phyloP scores from a whole-genome alignment of 2,888 invertebrate genomes.

The Brachycybe producta region DNA sequence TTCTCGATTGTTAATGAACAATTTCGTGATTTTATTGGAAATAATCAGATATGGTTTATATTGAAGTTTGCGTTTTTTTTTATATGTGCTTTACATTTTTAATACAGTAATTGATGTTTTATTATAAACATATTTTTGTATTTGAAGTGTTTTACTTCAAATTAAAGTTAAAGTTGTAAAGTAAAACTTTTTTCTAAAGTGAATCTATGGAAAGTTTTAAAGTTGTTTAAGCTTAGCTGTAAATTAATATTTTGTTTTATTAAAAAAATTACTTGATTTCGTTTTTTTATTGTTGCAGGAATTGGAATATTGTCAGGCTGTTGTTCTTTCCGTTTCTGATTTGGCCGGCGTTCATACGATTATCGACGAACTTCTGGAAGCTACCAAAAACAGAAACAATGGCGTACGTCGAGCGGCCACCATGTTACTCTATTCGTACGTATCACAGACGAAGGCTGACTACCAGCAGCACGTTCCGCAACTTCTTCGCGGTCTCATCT shows the following conservation, averaged over 20 bases:
- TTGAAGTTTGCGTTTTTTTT: no score
- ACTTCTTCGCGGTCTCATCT: constrained; percentile 70
- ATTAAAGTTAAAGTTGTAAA: no score
- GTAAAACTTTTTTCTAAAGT: no score
- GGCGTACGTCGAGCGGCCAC: constrained; percentile 66
- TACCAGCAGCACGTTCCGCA: constrained; percentile 77
- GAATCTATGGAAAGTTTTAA: no score
- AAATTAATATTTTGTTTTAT: no score
- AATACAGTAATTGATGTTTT: neutral
- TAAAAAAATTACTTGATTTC: constrained; percentile 10
- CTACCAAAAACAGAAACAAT: constrained; percentile 48
- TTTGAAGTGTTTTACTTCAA: neutral
- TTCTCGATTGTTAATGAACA: no score
- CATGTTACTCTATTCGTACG: constrained; percentile 76
- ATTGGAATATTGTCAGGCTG: constrained; percentile 81
- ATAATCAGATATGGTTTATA: no score
- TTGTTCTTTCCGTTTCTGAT: constrained; percentile 78
- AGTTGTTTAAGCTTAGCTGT: no score
- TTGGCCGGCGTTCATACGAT: constrained; percentile 67
- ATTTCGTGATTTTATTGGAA: no score
- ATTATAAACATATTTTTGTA: neutral
- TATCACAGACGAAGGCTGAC: constrained; percentile 74
- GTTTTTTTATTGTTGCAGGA: constrained; percentile 42
- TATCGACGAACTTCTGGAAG: constrained; percentile 70
- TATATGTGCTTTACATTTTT: neutral